phyloP scores from a whole-genome alignment of 2,888 invertebrate species.

The Aleiodes leptofemur region DNA sequence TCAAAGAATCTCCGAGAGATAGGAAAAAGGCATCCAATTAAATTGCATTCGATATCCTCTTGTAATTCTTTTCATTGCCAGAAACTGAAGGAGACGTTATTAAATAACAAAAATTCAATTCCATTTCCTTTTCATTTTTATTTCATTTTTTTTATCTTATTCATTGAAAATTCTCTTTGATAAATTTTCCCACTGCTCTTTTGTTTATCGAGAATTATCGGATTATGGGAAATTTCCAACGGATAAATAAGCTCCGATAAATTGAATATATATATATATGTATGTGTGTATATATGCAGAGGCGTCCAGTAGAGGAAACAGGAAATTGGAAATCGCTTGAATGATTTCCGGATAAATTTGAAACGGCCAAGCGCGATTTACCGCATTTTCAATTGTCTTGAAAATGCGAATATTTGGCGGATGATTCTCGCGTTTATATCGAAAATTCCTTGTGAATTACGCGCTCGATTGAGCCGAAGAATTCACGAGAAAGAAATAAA shows the following conservation, averaged over 20 bases:
- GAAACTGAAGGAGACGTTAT: constrained; percentile 5
- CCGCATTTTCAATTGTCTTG: constrained; percentile 42
- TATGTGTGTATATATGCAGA: too few species aligned
- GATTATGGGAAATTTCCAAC: too few species aligned
- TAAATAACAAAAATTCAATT: constrained; percentile 11
- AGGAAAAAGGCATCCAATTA: constrained; percentile 10
- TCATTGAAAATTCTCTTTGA: too few species aligned
- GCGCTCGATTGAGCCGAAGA: constrained; percentile 23
- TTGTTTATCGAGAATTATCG: too few species aligned
- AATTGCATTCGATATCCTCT: constrained; percentile 17
- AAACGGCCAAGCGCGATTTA: constrained; percentile 23
- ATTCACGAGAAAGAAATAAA: neutral
- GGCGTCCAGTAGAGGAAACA: neutral
- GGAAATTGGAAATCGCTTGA: constrained; percentile 44
- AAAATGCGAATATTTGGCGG: constrained; percentile 30
- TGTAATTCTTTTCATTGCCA: neutral
- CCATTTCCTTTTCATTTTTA: neutral
- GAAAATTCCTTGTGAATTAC: constrained; percentile 30
- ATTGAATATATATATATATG: too few species aligned
- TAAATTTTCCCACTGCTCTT: too few species aligned
- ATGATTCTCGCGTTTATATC: constrained; percentile 6
- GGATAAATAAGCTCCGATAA: too few species aligned
- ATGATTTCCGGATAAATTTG: constrained; percentile 41
- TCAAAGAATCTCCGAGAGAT: neutral
- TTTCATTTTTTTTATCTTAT: too few species aligned